Evolutionary conservation across 2,888 invertebrate species (phyloP), one percentile per base, ranked within the genome.

Genomic region (Drosophila ustulata): DNA sequence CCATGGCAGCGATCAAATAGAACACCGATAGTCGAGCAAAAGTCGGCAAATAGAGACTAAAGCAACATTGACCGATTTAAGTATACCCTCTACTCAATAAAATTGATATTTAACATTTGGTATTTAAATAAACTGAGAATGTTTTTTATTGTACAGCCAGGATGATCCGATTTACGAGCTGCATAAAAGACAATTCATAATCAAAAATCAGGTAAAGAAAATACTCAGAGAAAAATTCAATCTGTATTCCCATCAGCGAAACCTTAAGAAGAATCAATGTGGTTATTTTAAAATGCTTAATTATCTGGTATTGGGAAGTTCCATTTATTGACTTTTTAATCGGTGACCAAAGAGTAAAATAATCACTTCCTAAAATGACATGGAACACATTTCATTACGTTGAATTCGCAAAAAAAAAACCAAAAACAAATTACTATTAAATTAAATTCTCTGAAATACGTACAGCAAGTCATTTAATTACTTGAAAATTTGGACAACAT

Each of bases 391-490:
- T 18, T 18, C 18, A 34, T 18, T 4, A 53, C 39, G 23, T 34
- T 34, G 23, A 50, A 4, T 34, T n/a, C 9, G 39, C 4, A 3
- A 26, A 39, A 26, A 26, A 52, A 13, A 0, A 7, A 25, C 8
- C 2, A 26, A 39, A 26, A 26, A 52, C n/a, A 0, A 7, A 25
- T 25, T n/a, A 11, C 9, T 6, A 2, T n/a, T 6, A 30, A 43
- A 30, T 37, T 18, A 28, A 53, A 45, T 37, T 8, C 34, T 23
- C n/a, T 7, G 9, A 43, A 39, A 23, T 39, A 8, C 25, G 30
- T 52, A 34, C 25, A 9, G n/a, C 30, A 23, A 49, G 66, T 75
- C 46, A 79, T 85, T 75, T 80, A 82, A 77, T 82, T 84, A 64
- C 59, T 67, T 67, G 37, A 62, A 71, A 65, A 63, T 67, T 52